These are phyloP conservation scores for Riparia riparia DNA, from an alignment of 2,113 vertebrate genomes.

Conservation along the genomic window DNA sequence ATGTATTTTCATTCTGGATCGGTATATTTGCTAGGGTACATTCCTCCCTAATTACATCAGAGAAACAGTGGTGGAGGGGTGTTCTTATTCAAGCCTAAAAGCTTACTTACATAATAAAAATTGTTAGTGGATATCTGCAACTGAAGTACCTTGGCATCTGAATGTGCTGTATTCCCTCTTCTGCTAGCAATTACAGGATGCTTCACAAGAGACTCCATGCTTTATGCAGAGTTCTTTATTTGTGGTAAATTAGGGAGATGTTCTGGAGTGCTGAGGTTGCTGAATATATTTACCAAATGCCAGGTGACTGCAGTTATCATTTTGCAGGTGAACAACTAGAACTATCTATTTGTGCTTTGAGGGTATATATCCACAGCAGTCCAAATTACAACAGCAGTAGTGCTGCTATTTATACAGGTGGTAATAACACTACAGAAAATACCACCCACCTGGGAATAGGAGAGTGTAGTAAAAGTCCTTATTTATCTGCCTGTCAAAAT, in stretches of 20 bases:
- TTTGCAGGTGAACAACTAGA: conserved; percentile 7
- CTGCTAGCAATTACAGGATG: not conserved
- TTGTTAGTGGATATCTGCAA: not conserved
- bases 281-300: not conserved
- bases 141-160: not conserved
- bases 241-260: not conserved
- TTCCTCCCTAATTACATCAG: not conserved
- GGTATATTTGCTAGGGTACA: not conserved
- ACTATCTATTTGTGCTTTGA: not conserved
- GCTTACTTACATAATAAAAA: not conserved
- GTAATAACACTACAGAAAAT: conserved; percentile 43
- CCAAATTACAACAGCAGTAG: not conserved
- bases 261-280: not conserved
- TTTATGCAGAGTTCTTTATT: not conserved
- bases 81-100: not conserved
- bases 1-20: not conserved
- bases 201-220: not conserved
- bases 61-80: not conserved
- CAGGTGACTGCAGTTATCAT: not conserved
- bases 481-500: conserved; percentile 29
- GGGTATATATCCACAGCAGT: not conserved
- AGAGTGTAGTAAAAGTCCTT: not conserved
- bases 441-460: not conserved
- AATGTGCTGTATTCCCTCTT: not conserved
- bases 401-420: conserved; percentile 40